Evolutionary conservation across 2,888 invertebrate species (phyloP).

Genomic region (Chalcosyrphus nemorum): DNA sequence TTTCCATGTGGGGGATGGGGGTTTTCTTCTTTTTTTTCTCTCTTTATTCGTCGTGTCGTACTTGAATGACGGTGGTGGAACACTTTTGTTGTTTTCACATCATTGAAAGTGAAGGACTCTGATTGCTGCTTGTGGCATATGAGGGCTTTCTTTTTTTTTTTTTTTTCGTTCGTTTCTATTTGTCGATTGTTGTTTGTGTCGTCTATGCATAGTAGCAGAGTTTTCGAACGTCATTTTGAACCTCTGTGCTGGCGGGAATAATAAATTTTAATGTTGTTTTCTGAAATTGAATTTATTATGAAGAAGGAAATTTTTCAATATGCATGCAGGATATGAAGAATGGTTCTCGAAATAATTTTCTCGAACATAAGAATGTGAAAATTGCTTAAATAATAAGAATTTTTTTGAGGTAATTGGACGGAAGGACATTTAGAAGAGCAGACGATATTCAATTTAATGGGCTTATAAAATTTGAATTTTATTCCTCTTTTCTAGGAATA

Average conservation of each 20-base stretch:
- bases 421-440: not conserved
- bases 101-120: constrained; percentile 55
- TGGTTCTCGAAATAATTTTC: not conserved
- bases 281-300: constrained; percentile 65
- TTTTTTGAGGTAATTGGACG: not conserved
- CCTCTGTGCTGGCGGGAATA: constrained; percentile 22
- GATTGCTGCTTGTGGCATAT: constrained; percentile 59
- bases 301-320: constrained; percentile 42
- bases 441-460: not conserved
- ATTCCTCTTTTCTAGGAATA: not conserved
- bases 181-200: constrained; percentile 5
- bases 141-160: constrained; percentile 19
- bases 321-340: constrained; percentile 4
- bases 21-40: not conserved
- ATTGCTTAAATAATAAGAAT: constrained; percentile 6
- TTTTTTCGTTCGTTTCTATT: not conserved
- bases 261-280: constrained; percentile 66
- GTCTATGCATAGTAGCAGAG: not conserved
- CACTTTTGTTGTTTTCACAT: constrained; percentile 59
- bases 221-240: not conserved
- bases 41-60: too few relatives aligned
- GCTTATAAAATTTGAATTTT: not conserved
- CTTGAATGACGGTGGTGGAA: constrained; percentile 1
- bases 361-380: constrained; percentile 8
- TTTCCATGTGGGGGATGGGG: too few relatives aligned